Conservation (phyloP, 2,113 vertebrate genomes). For the Heterochromis multidens region DNA sequence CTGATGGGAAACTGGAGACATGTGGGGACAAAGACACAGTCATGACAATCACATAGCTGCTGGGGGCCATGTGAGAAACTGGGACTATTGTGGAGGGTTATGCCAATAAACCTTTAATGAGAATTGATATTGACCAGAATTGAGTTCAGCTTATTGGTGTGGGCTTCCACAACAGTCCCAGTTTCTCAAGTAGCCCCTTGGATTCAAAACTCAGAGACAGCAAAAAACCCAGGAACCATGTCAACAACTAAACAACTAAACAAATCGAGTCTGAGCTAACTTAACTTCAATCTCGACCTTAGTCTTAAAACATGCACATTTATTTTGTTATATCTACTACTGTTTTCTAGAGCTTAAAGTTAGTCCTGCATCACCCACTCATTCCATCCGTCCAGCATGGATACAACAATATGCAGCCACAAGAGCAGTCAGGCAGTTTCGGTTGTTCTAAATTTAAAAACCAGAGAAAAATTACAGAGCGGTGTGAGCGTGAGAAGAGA, state of each 20-base stretch:
- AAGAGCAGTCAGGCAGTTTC: conserved; percentile 17
- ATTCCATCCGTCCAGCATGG: neutral
- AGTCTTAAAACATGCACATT: neutral
- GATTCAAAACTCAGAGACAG: neutral
- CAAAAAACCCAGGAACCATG: neutral
- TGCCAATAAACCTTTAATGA: too few relatives aligned
- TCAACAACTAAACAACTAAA: neutral
- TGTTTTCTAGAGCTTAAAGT: neutral
- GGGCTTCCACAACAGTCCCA: too few relatives aligned
- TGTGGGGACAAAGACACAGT: too few relatives aligned
- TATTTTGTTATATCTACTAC: neutral
- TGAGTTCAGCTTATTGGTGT: too few relatives aligned
- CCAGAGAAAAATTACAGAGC: conserved; percentile 22
- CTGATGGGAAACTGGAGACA: too few relatives aligned
- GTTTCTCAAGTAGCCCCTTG: too few relatives aligned
- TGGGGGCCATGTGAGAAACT: too few relatives aligned
- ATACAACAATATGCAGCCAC: conserved; percentile 1
- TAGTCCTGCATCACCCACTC: neutral
- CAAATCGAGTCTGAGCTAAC: neutral
- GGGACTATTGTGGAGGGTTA: too few relatives aligned
- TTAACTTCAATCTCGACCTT: neutral
- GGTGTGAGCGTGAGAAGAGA: neutral
- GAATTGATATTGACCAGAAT: too few relatives aligned
- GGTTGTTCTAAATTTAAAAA: conserved; percentile 47
- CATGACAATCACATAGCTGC: too few relatives aligned